phyloP scores from a whole-genome alignment of 2,113 vertebrate genomes.

The Poeciliopsis retropinna region DNA sequence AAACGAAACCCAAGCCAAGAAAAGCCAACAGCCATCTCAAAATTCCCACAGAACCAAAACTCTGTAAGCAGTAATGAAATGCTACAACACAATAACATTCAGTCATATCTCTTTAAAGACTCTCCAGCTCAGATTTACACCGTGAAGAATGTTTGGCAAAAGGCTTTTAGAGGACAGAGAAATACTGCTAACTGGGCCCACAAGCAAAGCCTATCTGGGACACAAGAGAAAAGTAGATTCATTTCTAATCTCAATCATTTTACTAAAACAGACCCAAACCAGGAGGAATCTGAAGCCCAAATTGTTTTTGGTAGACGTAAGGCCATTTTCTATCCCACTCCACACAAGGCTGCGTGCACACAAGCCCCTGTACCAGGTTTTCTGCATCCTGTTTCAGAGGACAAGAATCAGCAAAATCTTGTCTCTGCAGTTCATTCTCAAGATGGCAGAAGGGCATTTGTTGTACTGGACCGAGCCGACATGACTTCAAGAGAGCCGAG shows the following conservation, averaged over 20 bases:
- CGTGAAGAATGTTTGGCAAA: neutral
- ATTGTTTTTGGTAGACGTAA: neutral
- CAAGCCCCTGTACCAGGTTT: neutral
- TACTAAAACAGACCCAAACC: neutral
- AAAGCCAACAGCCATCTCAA: slow-evolving; percentile 6
- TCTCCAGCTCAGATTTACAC: neutral
- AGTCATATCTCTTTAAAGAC: slow-evolving; percentile 40
- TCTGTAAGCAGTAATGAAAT: neutral
- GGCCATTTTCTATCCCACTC: neutral
- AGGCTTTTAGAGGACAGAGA: neutral
- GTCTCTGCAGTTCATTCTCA: neutral
- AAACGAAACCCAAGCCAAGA: slow-evolving; percentile 12
- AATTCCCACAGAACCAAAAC: slow-evolving; percentile 9
- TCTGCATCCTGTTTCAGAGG: neutral
- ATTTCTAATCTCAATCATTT: neutral
- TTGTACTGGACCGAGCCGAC: neutral
- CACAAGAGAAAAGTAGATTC: neutral
- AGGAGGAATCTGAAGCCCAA: neutral
- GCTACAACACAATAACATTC: neutral
- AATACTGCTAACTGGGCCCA: neutral
- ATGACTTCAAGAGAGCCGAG: neutral
- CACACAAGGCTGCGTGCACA: neutral
- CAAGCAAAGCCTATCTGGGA: neutral
- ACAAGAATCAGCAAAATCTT: neutral
- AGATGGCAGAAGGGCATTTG: neutral